phyloP scores from a whole-genome alignment of 2,888 invertebrate species.

The Napeogenes inachia region DNA sequence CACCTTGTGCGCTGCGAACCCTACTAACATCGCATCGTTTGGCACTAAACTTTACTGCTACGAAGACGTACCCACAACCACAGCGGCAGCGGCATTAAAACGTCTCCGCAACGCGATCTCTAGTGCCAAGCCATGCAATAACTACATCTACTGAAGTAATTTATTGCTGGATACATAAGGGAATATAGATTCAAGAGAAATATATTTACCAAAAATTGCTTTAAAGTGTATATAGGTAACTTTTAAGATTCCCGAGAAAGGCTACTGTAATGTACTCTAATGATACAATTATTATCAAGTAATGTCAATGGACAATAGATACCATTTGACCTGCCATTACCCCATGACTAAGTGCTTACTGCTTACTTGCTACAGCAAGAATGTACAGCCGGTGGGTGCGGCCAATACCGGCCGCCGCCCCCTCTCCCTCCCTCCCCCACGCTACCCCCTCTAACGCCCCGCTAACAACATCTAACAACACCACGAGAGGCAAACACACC shows the following conservation, averaged over 20 bases:
- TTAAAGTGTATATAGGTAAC: conserved; percentile 77
- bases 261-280: conserved; percentile 78
- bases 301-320: conserved; percentile 77
- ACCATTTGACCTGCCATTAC: conserved; percentile 73
- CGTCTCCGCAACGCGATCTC: conserved; percentile 16
- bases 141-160: conserved; percentile 73
- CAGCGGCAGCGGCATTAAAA: conserved; percentile 1
- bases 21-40: conserved; percentile 58
- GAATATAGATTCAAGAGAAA: conserved; percentile 77
- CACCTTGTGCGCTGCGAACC: conserved; percentile 77
- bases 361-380: conserved; percentile 73
- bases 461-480: conserved; percentile 70
- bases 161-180: conserved; percentile 78
- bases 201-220: conserved; percentile 74
- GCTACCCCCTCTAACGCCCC: conserved; percentile 47
- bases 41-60: conserved; percentile 43
- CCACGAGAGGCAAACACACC: conserved; percentile 70
- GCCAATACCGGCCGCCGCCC: conserved; percentile 56
- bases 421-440: conserved; percentile 43
- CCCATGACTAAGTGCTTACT: conserved; percentile 70
- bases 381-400: conserved; percentile 64
- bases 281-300: conserved; percentile 78
- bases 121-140: conserved; percentile 61
- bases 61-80: too few species aligned
- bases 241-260: conserved; percentile 76